Evolutionary conservation across 2,888 invertebrate species (phyloP).

Genomic region (Piscicola geometra): DNA sequence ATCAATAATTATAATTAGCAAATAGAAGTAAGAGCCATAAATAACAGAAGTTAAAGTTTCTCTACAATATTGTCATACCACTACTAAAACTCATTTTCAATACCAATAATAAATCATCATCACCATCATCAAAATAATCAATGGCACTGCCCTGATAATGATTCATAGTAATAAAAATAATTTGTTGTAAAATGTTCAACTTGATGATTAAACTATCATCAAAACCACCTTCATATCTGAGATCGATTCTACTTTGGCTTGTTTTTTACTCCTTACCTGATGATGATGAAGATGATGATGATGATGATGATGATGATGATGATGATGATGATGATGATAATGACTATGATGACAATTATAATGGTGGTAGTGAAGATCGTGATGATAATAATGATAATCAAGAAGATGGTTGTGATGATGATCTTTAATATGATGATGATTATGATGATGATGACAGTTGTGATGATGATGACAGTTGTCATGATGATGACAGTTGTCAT

Average conservation of each 20-base stretch:
- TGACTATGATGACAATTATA: slow-evolving; percentile 36
- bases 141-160: not conserved
- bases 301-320: slow-evolving; percentile 36
- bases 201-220: too few relatives aligned
- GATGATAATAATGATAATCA: slow-evolving; percentile 33
- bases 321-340: slow-evolving; percentile 37
- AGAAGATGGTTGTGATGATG: slow-evolving; percentile 33
- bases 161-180: not conserved
- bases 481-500: slow-evolving; percentile 34
- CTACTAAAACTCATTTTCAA: too few relatives aligned
- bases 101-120: too few relatives aligned
- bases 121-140: too few relatives aligned
- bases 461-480: slow-evolving; percentile 31
- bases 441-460: slow-evolving; percentile 33
- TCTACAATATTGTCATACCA: too few relatives aligned
- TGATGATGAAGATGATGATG: slow-evolving; percentile 26
- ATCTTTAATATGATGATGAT: slow-evolving; percentile 31
- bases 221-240: slow-evolving; percentile 96
- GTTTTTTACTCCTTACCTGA: slow-evolving; percentile 76
- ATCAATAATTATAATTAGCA: too few relatives aligned
- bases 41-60: too few relatives aligned
- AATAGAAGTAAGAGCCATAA: too few relatives aligned
- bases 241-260: slow-evolving; percentile 95
- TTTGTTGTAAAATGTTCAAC: slow-evolving; percentile 27
- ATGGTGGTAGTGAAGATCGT: slow-evolving; percentile 34